Conservation (phyloP, 2,888 invertebrate genomes). For the Plemyria rubiginata region DNA sequence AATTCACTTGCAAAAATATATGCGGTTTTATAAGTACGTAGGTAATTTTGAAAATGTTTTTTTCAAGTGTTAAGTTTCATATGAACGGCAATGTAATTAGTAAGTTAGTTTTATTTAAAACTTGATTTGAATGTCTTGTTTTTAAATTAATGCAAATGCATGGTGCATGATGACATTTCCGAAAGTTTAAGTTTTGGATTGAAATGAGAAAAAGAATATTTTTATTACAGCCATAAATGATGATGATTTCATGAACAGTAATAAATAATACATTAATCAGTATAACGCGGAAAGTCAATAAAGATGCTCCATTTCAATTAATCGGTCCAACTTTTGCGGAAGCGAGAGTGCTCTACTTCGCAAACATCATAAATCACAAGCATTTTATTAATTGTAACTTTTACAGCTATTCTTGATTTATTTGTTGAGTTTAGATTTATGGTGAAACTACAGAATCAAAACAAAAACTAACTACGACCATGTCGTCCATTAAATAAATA, state of each 20-base stretch:
- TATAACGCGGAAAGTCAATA: constrained; percentile 12
- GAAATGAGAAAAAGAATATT: background rate
- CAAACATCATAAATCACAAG: constrained; percentile 26
- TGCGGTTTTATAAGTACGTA: no score
- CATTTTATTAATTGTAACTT: constrained; percentile 25
- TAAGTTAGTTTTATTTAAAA: no score
- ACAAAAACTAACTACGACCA: background rate
- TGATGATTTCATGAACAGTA: background rate
- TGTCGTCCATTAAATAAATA: no score
- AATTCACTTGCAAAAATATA: no score
- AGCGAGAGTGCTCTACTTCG: constrained; percentile 8
- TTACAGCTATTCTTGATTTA: constrained; percentile 20
- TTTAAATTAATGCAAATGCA: no score
- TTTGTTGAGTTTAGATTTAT: constrained; percentile 8
- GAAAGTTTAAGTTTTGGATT: no score
- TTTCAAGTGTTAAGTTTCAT: no score
- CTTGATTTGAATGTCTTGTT: no score
- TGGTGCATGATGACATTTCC: no score
- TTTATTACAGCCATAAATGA: background rate
- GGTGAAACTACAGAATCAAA: constrained; percentile 10
- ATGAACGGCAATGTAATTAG: no score
- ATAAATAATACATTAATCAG: constrained; percentile 1
- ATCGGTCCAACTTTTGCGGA: constrained; percentile 13
- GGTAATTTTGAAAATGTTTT: no score
- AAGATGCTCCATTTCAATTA: constrained; percentile 20